Conservation (phyloP, 2,797 vertebrate genomes). For the Tadarida brasiliensis region DNA sequence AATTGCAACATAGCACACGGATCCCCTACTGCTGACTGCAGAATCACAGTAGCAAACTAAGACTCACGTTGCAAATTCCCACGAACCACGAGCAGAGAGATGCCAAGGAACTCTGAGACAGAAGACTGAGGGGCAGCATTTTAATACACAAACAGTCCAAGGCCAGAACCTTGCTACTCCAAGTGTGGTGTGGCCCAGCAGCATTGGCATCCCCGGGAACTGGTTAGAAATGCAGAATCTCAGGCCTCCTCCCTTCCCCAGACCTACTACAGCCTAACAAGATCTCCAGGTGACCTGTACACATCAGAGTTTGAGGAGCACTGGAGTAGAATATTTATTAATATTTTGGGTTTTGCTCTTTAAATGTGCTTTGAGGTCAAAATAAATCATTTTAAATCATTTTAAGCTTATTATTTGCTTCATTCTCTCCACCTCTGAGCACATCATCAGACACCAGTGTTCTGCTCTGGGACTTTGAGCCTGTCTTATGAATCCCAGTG, state of each 20-base stretch:
- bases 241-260: neutral
- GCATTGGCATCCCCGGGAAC: neutral
- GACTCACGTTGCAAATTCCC: neutral
- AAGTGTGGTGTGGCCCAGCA: neutral
- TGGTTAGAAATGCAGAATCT: neutral
- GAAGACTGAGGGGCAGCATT: slow-evolving; percentile 53
- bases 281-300: neutral
- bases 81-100: slow-evolving; percentile 43
- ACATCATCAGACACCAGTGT: rapidly evolving
- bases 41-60: neutral
- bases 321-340: neutral
- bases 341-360: slow-evolving; percentile 11
- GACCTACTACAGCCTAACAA: neutral
- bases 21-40: neutral
- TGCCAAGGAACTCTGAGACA: slow-evolving; percentile 21
- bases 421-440: neutral
- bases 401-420: neutral
- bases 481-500: neutral
- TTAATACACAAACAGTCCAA: slow-evolving; percentile 71
- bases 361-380: neutral
- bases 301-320: slow-evolving; percentile 16
- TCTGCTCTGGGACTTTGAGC: neutral
- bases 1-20: neutral
- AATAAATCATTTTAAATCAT: slow-evolving; percentile 10
- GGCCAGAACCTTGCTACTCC: neutral